These are phyloP conservation scores for Drosophila varians DNA, from an alignment of 1,140 invertebrate genomes.

Conservation along the genomic window DNA sequence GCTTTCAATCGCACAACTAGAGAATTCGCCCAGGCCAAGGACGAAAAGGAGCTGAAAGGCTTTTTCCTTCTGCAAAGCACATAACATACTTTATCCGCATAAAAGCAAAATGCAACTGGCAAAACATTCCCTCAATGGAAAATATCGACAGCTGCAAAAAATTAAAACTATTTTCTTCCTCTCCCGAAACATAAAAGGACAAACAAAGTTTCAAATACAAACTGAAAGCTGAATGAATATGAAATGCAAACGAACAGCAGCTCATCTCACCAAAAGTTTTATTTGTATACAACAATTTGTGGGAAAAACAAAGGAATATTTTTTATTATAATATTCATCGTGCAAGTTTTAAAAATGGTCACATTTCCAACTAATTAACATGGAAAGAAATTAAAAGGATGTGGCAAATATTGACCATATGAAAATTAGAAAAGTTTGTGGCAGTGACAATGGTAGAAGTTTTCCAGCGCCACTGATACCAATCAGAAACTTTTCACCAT, in stretches of 20 bases:
- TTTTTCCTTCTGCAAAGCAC: conserved; percentile 34
- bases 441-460: not conserved
- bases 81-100: conserved; percentile 17
- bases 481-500: too few relatives aligned
- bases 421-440: conserved; percentile 55
- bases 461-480: too few relatives aligned
- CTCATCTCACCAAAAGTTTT: conserved; percentile 9
- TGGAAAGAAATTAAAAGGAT: not conserved
- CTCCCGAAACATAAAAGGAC: conserved; percentile 24
- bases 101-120: conserved; percentile 26
- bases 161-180: conserved; percentile 4
- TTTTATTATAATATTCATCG: too few relatives aligned
- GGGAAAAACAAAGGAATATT: not conserved
- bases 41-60: not conserved
- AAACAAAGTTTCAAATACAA: conserved; percentile 60
- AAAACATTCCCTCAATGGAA: conserved; percentile 31
- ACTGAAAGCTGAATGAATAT: conserved; percentile 24
- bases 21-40: conserved; percentile 14
- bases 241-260: conserved; percentile 10
- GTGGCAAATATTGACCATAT: not conserved
- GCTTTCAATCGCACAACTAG: conserved; percentile 55
- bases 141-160: conserved; percentile 31
- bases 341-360: too few relatives aligned
- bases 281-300: conserved; percentile 18
- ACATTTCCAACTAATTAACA: not conserved